Percentiles rank a stretch among this genome's conserved stretches.
These are phyloP conservation scores for Dendrolimus kikuchii DNA, from an alignment of 1,140 invertebrate species.

Conservation along the genomic window DNA sequence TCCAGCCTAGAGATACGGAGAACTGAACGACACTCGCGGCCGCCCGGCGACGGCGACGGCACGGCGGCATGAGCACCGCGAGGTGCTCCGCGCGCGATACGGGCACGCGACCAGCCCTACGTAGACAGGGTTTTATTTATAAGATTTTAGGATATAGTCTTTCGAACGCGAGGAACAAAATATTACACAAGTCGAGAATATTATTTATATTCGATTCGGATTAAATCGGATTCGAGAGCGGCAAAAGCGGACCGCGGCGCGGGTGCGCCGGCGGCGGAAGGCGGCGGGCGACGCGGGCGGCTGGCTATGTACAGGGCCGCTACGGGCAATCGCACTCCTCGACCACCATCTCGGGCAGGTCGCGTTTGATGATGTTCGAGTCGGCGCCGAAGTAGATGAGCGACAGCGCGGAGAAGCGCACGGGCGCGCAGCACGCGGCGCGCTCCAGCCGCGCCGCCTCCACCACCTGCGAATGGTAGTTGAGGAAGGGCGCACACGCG, in stretches of 20 bases:
- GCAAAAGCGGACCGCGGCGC: constrained; percentile 39
- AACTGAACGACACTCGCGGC: constrained; percentile 8
- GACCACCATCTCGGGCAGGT: constrained; percentile 96
- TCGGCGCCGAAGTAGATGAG: constrained; percentile 94
- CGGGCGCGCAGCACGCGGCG: constrained; percentile 93
- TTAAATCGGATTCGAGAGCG: constrained; percentile 57
- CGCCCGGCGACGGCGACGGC: constrained; percentile 15
- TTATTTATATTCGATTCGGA: constrained; percentile 66
- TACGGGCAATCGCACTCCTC: constrained; percentile 96
- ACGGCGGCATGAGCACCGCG: constrained; percentile 9
- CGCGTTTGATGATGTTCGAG: constrained; percentile 92
- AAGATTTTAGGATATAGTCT: constrained; percentile 66
- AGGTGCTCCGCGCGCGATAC: constrained; percentile 13
- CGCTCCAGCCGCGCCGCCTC: constrained; percentile 90
- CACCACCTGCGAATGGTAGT: constrained; percentile 91
- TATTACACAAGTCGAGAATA: constrained; percentile 68
- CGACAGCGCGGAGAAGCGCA: constrained; percentile 93
- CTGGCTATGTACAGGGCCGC: constrained; percentile 44
- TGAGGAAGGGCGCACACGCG: constrained; percentile 87
- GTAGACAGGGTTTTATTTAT: constrained; percentile 32
- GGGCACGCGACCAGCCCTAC: constrained; percentile 20
- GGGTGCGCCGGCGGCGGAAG: constrained; percentile 11
- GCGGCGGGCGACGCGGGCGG: constrained; percentile 29
- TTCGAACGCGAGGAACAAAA: constrained; percentile 69
- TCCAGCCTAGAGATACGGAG: constrained; percentile 1